Percentiles rank a stretch among this genome's conserved stretches.
These are phyloP conservation scores for Acanthornis magna DNA, from an alignment of 2,797 vertebrate genomes.

Conservation along the genomic window DNA sequence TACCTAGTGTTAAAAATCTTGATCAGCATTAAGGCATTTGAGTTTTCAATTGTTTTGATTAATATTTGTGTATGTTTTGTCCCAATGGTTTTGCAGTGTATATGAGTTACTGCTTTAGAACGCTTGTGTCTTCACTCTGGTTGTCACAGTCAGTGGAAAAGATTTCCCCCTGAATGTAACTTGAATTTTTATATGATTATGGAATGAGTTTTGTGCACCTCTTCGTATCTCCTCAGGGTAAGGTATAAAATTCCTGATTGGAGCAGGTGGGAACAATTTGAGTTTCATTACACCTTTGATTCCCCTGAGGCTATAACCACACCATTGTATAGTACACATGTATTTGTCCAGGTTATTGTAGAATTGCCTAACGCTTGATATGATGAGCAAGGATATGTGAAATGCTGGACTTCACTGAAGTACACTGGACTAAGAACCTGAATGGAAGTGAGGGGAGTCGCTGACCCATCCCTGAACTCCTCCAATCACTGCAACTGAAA, in stretches of 20 bases:
- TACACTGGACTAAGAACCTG: neutral
- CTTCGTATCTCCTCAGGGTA: neutral
- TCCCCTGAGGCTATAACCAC: neutral
- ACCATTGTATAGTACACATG: rapidly evolving
- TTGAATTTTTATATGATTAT: neutral
- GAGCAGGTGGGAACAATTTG: neutral
- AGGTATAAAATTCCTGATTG: neutral
- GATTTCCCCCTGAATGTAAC: neutral
- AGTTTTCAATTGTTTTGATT: neutral
- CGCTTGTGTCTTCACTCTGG: neutral
- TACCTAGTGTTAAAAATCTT: neutral
- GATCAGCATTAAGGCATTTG: neutral
- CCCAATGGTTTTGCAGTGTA: neutral
- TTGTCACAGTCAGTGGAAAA: neutral
- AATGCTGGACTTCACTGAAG: neutral
- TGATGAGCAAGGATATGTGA: neutral
- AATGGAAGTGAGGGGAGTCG: neutral
- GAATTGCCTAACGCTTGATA: rapidly evolving
- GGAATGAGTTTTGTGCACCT: neutral
- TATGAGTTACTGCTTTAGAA: neutral
- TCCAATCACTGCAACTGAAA: neutral
- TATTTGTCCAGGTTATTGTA: neutral
- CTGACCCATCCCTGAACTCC: neutral
- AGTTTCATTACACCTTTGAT: neutral
- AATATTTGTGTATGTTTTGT: neutral